Evolutionary conservation across 2,797 vertebrate species (phyloP).

Genomic region (Microchirus variegatus): DNA sequence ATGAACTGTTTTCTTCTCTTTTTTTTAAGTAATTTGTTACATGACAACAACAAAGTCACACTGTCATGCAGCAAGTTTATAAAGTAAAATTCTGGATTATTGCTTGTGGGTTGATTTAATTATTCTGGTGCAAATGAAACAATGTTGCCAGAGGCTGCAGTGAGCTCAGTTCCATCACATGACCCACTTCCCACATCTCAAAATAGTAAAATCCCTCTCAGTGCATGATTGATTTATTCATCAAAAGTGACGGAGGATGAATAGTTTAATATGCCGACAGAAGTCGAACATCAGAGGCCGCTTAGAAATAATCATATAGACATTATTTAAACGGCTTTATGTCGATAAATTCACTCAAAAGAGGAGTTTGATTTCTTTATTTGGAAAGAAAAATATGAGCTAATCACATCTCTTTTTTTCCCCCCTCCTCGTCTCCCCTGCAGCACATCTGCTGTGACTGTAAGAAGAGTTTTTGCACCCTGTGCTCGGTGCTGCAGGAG

Average conservation of each 20-base stretch:
- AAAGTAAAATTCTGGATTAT: background rate
- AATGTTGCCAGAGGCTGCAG: constrained; percentile 1
- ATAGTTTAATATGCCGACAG: constrained; percentile 22
- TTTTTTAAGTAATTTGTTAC: no score
- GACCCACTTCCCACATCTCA: constrained; percentile 27
- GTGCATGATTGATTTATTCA: constrained; percentile 24
- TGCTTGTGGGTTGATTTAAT: background rate
- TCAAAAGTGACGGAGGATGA: constrained; percentile 15
- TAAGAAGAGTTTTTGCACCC: constrained; percentile 95
- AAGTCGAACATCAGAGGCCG: constrained; percentile 1
- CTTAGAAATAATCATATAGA: no score
- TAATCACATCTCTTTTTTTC: constrained; percentile 9
- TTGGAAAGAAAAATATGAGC: constrained; percentile 14
- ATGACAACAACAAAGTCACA: background rate
- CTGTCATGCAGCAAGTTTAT: background rate
- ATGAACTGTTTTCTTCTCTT: background rate
- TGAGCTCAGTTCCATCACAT: constrained; percentile 3
- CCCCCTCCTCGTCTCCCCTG: background rate
- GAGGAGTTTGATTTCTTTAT: constrained; percentile 10
- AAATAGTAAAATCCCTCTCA: constrained; percentile 1
- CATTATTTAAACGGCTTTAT: background rate
- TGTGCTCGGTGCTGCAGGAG: constrained; percentile 92
- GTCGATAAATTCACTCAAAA: background rate
- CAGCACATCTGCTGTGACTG: constrained; percentile 96
- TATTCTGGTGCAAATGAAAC: constrained; percentile 12